Evolutionary conservation across 2,797 vertebrate genomes (phyloP), one percentile per base, ranked within the genome.

Genomic region (Hapalemur alaotrensis): DNA sequence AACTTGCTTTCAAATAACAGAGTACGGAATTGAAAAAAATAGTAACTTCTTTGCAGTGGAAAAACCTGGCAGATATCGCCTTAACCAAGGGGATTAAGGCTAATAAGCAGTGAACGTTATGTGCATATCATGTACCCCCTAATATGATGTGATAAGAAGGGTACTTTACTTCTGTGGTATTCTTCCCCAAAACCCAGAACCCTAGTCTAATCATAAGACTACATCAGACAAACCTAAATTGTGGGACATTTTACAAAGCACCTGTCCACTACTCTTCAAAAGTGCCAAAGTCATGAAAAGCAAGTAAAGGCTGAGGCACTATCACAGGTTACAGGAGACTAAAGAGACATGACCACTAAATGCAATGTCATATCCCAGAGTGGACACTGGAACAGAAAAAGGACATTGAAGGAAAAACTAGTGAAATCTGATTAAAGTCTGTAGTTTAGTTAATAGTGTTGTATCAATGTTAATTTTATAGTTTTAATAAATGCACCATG

Each of bases 81-180:
- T 91, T 82, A 69, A 85, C 3, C 9, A 85, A 48, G 28, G 11
- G 14, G 2, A 87, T 78, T 28, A 76, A 94, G 23, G 81, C 25
- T 95, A 67, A 81, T 73, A 54, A 93, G 70, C 70, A 84, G 32
- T 70, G 46, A 92, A 93, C 70, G 15, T 75, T 69, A 85, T 63
- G 10, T 91, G 41, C 54, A 12, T 65, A 89, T 46, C 25, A 50
- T 18, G 22, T 78, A 76, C 32, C 1, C 17, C 12, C 20, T 57
- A 57, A 86, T 57, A 86, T 91, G n/a, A 89, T 67, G n/a, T 61
- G 17, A 59, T 59, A 7, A 84, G 46, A 92, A 92, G 17, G 32
- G 20, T 4, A 61, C 13, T 50, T 79, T n/a, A 57, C 13, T 65
- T 61, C 8, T 61, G 8, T 52, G 50, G 12, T 80, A 43, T 79